Conservation (phyloP, 2,797 vertebrate species). For the Sitta carolinensis region DNA sequence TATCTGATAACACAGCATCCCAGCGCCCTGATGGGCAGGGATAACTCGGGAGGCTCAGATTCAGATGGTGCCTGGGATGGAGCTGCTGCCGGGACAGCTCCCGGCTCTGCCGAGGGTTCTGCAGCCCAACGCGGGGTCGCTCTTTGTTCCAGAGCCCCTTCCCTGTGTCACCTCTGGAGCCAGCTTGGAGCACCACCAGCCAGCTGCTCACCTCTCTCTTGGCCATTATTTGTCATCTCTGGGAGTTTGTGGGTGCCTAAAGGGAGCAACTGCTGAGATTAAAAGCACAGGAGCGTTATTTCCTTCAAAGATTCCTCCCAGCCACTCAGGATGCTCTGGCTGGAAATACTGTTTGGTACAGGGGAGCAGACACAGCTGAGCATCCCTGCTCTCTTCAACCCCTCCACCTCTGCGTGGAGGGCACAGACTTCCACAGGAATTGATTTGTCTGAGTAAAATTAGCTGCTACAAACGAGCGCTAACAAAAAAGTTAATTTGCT, state of each 20-base stretch:
- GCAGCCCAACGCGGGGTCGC: no score
- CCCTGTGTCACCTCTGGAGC: no score
- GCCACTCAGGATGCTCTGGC: not conserved
- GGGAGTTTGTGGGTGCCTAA: not conserved
- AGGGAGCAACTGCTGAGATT: not conserved
- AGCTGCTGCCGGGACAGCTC: not conserved
- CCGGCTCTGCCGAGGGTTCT: no score
- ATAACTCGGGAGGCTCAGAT: not conserved
- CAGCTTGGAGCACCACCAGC: not conserved
- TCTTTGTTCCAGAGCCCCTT: no score
- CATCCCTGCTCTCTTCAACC: not conserved
- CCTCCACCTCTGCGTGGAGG: not conserved
- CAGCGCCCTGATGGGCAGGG: not conserved
- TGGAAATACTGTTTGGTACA: not conserved
- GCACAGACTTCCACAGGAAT: not conserved
- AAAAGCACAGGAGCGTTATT: not conserved
- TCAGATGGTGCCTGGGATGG: constrained; percentile 13
- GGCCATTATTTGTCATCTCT: not conserved
- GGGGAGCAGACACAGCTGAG: not conserved
- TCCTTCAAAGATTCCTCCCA: not conserved
- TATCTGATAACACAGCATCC: not conserved
- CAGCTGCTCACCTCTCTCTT: not conserved
- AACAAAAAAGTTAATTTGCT: not conserved
- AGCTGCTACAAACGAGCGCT: not conserved
- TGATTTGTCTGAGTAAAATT: not conserved